phyloP scores from a whole-genome alignment of 2,113 vertebrate genomes.

The Hemicordylus capensis region DNA sequence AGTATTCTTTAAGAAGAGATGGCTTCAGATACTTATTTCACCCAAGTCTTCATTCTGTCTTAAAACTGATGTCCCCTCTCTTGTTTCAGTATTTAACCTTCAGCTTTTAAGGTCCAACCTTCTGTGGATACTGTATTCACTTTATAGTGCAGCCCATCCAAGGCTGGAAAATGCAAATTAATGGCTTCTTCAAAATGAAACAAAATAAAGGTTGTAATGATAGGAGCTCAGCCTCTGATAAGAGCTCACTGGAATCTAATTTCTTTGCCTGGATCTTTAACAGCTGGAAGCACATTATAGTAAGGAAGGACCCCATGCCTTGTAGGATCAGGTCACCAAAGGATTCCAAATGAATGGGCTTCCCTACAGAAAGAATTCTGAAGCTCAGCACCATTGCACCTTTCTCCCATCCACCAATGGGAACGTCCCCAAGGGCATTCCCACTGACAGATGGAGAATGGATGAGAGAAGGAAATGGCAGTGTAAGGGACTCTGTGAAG shows the following conservation, averaged over 20 bases:
- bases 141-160: background rate
- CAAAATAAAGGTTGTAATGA: background rate
- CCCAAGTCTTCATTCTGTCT: background rate
- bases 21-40: background rate
- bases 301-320: background rate
- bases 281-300: background rate
- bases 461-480: too few species aligned
- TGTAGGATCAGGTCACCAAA: background rate
- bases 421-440: too few species aligned
- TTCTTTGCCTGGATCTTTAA: background rate
- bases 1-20: background rate
- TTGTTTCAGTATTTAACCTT: background rate
- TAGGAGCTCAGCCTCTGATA: background rate
- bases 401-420: too few species aligned
- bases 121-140: background rate
- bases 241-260: background rate
- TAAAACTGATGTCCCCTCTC: background rate
- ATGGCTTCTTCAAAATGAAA: background rate
- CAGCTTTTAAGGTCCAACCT: background rate
- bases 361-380: background rate
- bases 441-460: too few species aligned
- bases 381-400: background rate
- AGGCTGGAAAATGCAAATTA: background rate
- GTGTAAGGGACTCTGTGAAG: too few species aligned
- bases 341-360: background rate